Conservation (phyloP, 2,888 invertebrate genomes). For the Conistra vaccinii region DNA sequence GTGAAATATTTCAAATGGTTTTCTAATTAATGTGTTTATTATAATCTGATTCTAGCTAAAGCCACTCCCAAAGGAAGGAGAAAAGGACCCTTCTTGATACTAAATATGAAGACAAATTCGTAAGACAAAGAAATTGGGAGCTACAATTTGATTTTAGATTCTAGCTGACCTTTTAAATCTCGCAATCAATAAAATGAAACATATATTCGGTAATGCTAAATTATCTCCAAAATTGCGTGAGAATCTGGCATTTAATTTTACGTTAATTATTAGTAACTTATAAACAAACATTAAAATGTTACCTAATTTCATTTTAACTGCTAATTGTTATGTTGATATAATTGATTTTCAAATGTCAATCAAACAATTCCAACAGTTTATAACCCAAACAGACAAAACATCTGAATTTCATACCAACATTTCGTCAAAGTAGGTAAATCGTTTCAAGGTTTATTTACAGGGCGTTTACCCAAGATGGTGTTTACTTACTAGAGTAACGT, state of each 20-base stretch:
- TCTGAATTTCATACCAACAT: background rate
- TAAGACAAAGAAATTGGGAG: background rate
- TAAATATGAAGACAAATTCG: constrained; percentile 1
- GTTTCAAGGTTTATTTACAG: background rate
- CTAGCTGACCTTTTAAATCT: background rate
- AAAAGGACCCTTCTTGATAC: background rate
- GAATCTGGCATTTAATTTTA: constrained; percentile 45
- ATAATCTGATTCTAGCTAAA: no score
- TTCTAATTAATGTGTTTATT: no score
- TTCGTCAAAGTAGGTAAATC: background rate
- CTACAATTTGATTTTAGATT: background rate
- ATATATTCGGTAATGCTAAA: constrained; percentile 4
- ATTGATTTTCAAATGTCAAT: constrained; percentile 18
- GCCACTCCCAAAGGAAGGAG: no score
- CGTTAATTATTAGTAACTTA: background rate
- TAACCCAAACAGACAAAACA: background rate
- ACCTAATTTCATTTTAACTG: background rate
- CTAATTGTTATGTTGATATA: constrained; percentile 4
- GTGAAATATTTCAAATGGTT: no score
- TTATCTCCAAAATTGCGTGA: constrained; percentile 12
- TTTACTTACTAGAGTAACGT: constrained; percentile 5
- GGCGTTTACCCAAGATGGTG: background rate
- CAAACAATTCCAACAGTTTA: background rate
- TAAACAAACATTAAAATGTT: constrained; percentile 11
- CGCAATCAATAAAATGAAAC: constrained; percentile 7